phyloP scores from a whole-genome alignment of 2,888 invertebrate genomes.

The Rhagonycha lutea region DNA sequence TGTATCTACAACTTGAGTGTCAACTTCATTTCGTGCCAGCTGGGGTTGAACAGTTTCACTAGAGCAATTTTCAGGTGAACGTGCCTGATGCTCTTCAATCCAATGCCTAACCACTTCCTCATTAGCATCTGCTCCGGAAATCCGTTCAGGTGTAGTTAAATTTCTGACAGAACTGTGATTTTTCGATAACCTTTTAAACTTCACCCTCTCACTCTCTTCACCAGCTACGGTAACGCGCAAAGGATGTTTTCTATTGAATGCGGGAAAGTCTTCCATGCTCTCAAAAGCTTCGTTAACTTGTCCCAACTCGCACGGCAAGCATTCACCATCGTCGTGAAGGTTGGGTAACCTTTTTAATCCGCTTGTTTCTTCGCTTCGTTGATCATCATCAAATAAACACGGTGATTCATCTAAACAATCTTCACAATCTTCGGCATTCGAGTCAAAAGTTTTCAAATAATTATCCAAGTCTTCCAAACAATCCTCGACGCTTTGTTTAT shows the following conservation, averaged over 20 bases:
- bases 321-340: slow-evolving; percentile 10
- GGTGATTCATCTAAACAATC: slow-evolving; percentile 8
- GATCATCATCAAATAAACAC: slow-evolving; percentile 3
- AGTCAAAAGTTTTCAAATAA: slow-evolving; percentile 57
- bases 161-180: slow-evolving; percentile 15
- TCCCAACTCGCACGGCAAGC: neutral
- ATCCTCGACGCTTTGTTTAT: slow-evolving; percentile 49
- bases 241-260: slow-evolving; percentile 30
- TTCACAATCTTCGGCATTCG: slow-evolving; percentile 21
- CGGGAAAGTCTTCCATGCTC: slow-evolving; percentile 20
- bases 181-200: slow-evolving; percentile 6
- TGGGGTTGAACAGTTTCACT: slow-evolving; percentile 49
- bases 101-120: slow-evolving; percentile 51
- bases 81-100: slow-evolving; percentile 47
- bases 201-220: slow-evolving; percentile 31
- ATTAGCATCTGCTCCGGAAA: slow-evolving; percentile 41
- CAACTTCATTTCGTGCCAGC: slow-evolving; percentile 29
- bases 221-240: slow-evolving; percentile 31
- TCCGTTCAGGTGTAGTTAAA: slow-evolving; percentile 34
- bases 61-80: slow-evolving; percentile 45
- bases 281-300: slow-evolving; percentile 27
- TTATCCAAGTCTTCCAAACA: slow-evolving; percentile 60
- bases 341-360: slow-evolving; percentile 6
- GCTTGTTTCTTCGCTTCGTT: slow-evolving; percentile 2
- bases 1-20: slow-evolving; percentile 11